phyloP scores from a whole-genome alignment of 2,888 invertebrate genomes.

The Laspeyria flexula region DNA sequence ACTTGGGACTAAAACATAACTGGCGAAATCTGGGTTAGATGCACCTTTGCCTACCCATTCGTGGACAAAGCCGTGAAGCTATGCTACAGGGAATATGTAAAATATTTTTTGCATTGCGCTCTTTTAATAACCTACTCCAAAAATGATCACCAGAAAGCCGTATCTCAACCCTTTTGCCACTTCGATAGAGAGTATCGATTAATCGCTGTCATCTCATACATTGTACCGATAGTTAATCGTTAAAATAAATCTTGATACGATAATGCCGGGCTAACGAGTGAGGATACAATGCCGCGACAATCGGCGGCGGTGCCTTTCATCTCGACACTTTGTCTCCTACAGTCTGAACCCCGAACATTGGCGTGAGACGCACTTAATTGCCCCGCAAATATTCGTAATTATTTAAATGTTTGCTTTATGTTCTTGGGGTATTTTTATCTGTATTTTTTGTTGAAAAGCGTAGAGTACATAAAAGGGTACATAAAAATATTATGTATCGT shows the following conservation, averaged over 20 bases:
- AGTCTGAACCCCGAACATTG: conserved; percentile 47
- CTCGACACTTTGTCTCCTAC: conserved; percentile 81
- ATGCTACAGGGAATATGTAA: too few relatives aligned
- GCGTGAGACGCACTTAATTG: conserved; percentile 47
- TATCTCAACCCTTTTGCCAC: too few relatives aligned
- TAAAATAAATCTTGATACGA: conserved; percentile 84
- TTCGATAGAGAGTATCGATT: not conserved
- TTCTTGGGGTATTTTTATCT: conserved; percentile 28
- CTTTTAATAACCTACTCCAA: too few relatives aligned
- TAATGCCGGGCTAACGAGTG: conserved; percentile 83
- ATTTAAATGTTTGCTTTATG: conserved; percentile 34
- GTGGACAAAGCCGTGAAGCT: too few relatives aligned
- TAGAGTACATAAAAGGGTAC: not conserved
- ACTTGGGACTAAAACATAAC: too few relatives aligned
- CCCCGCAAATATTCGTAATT: conserved; percentile 44
- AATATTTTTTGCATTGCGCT: too few relatives aligned
- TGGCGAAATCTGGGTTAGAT: too few relatives aligned
- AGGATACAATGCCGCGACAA: conserved; percentile 84
- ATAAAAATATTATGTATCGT: too few relatives aligned
- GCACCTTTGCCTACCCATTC: too few relatives aligned
- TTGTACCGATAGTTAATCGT: conserved; percentile 70
- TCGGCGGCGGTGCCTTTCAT: conserved; percentile 82
- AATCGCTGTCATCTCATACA: conserved; percentile 39
- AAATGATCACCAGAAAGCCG: too few relatives aligned
- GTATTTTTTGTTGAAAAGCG: conserved; percentile 6